A percentile compares a stretch with the other conserved stretches of the same genome.
These are phyloP conservation scores for Elgaria multicarinata DNA, from an alignment of 2,113 vertebrate species.

Conservation along the genomic window DNA sequence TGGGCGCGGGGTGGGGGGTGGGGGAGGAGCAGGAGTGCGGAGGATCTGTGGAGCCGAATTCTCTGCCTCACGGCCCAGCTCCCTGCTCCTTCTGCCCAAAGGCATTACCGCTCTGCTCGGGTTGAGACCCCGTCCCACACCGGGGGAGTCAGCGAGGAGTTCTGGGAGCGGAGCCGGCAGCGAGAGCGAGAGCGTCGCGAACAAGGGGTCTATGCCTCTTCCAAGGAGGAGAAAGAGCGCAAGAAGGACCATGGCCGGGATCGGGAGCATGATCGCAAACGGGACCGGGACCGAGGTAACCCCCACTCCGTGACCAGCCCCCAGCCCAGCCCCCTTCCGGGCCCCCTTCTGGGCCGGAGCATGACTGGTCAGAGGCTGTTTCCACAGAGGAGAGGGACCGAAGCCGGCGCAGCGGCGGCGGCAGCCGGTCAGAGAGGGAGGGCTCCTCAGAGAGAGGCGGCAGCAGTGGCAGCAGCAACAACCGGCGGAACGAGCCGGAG, in stretches of 20 bases:
- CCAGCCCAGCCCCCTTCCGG: rapidly evolving
- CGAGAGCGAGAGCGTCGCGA: conserved; percentile 91
- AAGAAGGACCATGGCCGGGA: conserved; percentile 83
- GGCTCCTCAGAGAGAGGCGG: conserved; percentile 84
- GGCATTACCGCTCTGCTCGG: conserved; percentile 92
- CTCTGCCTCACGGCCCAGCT: too few species aligned
- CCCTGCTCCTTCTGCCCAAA: conserved; percentile 29
- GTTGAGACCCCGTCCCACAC: conserved; percentile 95
- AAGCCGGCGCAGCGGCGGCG: conserved; percentile 77
- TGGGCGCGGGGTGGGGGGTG: not conserved
- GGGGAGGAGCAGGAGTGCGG: not conserved
- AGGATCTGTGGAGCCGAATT: not conserved
- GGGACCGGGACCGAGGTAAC: conserved; percentile 85
- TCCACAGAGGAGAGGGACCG: conserved; percentile 86
- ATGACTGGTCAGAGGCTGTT: not conserved
- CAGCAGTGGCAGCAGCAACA: conserved; percentile 84
- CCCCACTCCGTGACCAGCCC: rapidly evolving
- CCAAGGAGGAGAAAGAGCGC: conserved; percentile 90
- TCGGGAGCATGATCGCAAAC: conserved; percentile 76
- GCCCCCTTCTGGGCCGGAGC: rapidly evolving
- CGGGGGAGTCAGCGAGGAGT: conserved; percentile 96
- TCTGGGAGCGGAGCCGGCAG: conserved; percentile 89
- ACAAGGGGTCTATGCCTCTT: conserved; percentile 93
- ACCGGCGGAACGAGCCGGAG: conserved; percentile 85
- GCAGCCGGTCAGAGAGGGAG: conserved; percentile 81